Base-by-base conservation (phyloP, 2,113 vertebrate species). In the Nipponia nippon region DNA sequence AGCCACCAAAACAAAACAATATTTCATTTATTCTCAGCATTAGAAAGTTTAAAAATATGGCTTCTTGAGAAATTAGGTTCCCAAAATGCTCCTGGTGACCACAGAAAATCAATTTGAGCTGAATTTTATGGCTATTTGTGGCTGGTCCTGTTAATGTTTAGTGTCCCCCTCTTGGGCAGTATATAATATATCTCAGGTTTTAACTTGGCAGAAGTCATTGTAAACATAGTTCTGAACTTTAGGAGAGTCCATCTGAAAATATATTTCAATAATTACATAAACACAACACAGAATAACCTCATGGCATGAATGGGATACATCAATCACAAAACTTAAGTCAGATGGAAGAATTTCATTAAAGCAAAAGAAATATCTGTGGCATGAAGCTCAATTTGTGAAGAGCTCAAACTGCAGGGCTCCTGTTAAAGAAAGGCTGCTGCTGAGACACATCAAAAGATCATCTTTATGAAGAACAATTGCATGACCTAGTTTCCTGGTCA, bases 401-500 rank as follows among this genome's bases (percentile, higher is more conserved):
- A 94, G 55, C 69, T 84, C 71, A 90, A 97, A 94, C 97, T 13
- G 9, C 72, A 25, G 94, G 96, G 93, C 69, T 97, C 70, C 84
- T 55, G n/a, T 85, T 97, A 96, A 88, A 97, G 91, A 95, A 83
- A 90, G 78, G 62, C 81, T 81, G 87, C 96, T 97, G 91, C 96
- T 97, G 95, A 94, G 93, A 79, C 21, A 95, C 94, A 97, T 98
- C 95, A 97, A 97, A 98, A 97, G 94, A 91, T 90, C 75, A 76
- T 92, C 90, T 96, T 98, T 97, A 97, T 96, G 95, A 95, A 93
- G 91, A 98, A 97, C 96, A 98, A 97, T 96, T 89, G 89, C 63
- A 94, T 97, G 97, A 97, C 97, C 97, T 95, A 97, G 83, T 97
- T 98, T 98, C 83, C 94, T 96, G 94, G 94, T 96, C 95, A 98